phyloP scores from a whole-genome alignment of 2,797 vertebrate species.

The Sorex maritimensis region DNA sequence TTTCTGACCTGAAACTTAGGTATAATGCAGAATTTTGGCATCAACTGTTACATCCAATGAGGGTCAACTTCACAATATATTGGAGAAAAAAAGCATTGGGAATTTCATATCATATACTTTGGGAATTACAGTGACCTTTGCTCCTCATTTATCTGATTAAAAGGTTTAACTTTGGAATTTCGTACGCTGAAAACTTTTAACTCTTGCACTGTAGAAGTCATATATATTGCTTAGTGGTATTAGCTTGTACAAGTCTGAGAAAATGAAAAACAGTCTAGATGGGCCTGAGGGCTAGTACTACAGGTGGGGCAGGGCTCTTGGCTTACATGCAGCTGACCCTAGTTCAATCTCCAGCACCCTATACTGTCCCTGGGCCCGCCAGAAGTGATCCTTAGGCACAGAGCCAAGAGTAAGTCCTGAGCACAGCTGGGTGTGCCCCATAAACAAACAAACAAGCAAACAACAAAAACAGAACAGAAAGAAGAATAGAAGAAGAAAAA shows the following conservation, averaged over 20 bases:
- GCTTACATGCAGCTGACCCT: neutral
- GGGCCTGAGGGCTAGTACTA: too few relatives aligned
- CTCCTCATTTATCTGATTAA: neutral
- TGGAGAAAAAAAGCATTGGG: neutral
- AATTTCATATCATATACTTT: neutral
- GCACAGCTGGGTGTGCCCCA: too few relatives aligned
- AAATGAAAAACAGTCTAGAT: neutral
- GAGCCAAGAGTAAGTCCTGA: too few relatives aligned
- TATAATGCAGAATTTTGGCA: neutral
- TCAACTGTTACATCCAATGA: neutral
- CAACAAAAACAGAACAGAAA: too few relatives aligned
- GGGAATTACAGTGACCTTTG: neutral
- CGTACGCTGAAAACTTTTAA: neutral
- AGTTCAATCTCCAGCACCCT: too few relatives aligned
- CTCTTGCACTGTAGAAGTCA: fast-evolving
- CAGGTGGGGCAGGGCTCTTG: too few relatives aligned
- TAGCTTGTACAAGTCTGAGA: neutral
- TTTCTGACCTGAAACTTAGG: neutral
- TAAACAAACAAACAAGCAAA: too few relatives aligned
- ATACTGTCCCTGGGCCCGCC: too few relatives aligned
- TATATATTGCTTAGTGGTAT: neutral
- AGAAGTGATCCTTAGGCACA: too few relatives aligned
- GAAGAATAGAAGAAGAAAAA: neutral
- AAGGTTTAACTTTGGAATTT: neutral
- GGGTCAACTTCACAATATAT: neutral